Evolutionary conservation across 2,888 invertebrate species (phyloP), one percentile per base, ranked within the genome.

Genomic region (Pristionchus fissidentatus): DNA sequence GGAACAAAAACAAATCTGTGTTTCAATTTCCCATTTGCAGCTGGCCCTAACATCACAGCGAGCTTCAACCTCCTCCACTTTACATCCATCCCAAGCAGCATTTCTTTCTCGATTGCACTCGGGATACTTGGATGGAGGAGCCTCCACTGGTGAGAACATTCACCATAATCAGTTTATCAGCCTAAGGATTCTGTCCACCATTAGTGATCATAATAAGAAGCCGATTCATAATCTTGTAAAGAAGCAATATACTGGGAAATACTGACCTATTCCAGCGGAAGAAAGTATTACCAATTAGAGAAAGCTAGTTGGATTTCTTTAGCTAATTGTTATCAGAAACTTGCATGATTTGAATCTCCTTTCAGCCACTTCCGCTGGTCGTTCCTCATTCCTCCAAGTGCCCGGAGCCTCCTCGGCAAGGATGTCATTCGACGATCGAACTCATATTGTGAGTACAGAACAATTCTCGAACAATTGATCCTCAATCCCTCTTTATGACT

Each of bases 371-470:
- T 66, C 66, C 22, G 66, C 22, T 7, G 66, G 66, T 38, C 66
- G 66, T 66, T 66, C 66, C 10, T 78, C 78, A 15, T 46, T 80
- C 29, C 60, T 80, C 0, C 35, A 41, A 80, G 60, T 80, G 3
- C 80, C 80, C 35, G 29, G 43, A 4, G 32, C 46, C 10, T 32
- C 43, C 22, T 43, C 80, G 5, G 43, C 80, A 19, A 41, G 80
- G 26, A 46, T 80, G 38, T 80, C 80, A 15, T 60, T 80, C 49
- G 80, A 80, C 43, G 60, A 80, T 80, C 57, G 80, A 43, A 43
- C 60, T 10, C 13, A 70, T 19, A 43, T 60, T 3, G 43, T 78
- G 29, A 78, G 78, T 49, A n/a, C n/a, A n/a, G n/a, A n/a, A n/a
- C n/a, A n/a, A n/a, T n/a, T n/a, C n/a, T n/a, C n/a, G n/a, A n/a